Percentiles rank a stretch among this genome's conserved stretches.
Conservation (phyloP, 2,113 vertebrate genomes). For the Rhinoptilus africanus region DNA sequence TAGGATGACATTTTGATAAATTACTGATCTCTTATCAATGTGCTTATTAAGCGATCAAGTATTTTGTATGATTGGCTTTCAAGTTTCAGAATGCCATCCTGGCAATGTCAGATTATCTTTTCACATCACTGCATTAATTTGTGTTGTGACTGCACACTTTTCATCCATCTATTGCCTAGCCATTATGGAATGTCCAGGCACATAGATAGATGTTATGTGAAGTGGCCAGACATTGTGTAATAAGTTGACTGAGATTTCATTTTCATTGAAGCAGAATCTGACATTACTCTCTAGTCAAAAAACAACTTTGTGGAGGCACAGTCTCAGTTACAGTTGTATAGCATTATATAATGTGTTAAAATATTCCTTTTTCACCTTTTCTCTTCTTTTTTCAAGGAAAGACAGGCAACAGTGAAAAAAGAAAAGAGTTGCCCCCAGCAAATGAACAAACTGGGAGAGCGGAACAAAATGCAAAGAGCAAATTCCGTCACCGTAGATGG, state of each 20-base stretch:
- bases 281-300: neutral
- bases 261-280: conserved; percentile 15
- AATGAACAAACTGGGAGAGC: conserved; percentile 78
- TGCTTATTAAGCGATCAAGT: neutral
- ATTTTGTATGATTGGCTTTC: neutral
- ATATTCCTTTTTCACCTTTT: neutral
- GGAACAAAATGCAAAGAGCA: conserved; percentile 91
- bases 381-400: conserved; percentile 75
- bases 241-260: conserved; percentile 25
- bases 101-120: conserved; percentile 33
- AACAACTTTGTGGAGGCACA: neutral
- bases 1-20: neutral
- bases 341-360: neutral
- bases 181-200: conserved; percentile 32
- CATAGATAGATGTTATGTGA: conserved; percentile 48
- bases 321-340: neutral
- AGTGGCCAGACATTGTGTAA: conserved; percentile 25
- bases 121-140: conserved; percentile 40
- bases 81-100: neutral
- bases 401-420: conserved; percentile 87
- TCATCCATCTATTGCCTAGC: conserved; percentile 33
- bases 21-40: neutral
- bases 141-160: conserved; percentile 20
- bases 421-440: conserved; percentile 77
- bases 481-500: conserved; percentile 92